Evolutionary conservation across 2,797 vertebrate species (phyloP), one percentile per base, ranked within the genome.

Genomic region (Lacerta agilis): DNA sequence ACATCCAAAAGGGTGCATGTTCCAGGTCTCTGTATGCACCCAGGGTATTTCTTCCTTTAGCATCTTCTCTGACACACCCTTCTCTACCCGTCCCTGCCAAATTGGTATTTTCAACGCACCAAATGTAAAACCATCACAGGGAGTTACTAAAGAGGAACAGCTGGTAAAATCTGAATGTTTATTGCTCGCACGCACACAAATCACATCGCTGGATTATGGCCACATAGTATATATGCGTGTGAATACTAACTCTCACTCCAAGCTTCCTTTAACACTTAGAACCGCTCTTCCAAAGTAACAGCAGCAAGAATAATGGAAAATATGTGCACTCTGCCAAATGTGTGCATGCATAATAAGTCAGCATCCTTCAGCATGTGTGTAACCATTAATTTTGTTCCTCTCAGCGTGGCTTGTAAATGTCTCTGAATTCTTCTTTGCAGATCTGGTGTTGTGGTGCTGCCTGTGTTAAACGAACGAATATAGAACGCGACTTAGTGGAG

Each of bases 381-480:
- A 93, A 43, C 91, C 79, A 43, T 90, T 95, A 86, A 75, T 81
- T 92, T 92, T 93, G 88, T 87, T 90, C 79, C 80, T 93, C 45
- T 84, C 87, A 84, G 33, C 80, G 71, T 87, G 91, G 25, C 0
- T 0, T 75, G 79, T 85, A 90, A 93, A n/a, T 38, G 87, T 79
- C 33, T 82, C 82, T 90, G 64, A 81, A 88, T 90, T 94, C 71
- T 41, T 71, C 3, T 94, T 95, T 94, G 49, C 91, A 91, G 87
- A 72, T 89, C 85, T 90, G 80, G 89, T 94, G 87, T 38, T 66
- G 29, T 75, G 17, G 15, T 79, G 13, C 87, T 93, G 83, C 3
- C 79, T 82, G 8, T 90, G n/a, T 29, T 82, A 89, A 87, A 93
- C 90, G 86, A 93, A 91, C 83, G 88, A 88, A 49, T 87, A 69